Evolutionary conservation across 2,888 invertebrate genomes (phyloP).

Genomic region (Dicranocentrus wangi): DNA sequence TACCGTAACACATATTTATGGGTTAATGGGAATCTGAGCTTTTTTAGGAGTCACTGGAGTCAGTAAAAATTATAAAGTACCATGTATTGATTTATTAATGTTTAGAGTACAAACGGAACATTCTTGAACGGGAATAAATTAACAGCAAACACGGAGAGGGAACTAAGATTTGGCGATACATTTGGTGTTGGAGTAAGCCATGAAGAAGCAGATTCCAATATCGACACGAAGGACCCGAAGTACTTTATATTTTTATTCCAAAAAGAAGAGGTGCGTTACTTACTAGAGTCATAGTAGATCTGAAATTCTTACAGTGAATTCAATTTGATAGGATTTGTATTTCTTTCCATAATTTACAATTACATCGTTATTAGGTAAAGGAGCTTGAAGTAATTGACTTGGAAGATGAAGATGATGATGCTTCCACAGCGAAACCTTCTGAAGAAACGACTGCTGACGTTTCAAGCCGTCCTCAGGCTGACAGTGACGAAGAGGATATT

Average conservation of each 20-base stretch:
- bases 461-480: too few species aligned
- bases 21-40: too few species aligned
- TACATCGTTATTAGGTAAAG: too few species aligned
- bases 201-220: background rate
- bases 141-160: slow-evolving; percentile 32
- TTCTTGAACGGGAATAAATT: slow-evolving; percentile 56
- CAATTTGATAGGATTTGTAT: too few species aligned
- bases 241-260: slow-evolving; percentile 60
- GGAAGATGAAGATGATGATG: slow-evolving; percentile 14
- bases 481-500: slow-evolving; percentile 16
- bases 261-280: too few species aligned
- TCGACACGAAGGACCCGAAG: background rate
- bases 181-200: slow-evolving; percentile 64
- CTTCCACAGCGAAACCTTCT: background rate
- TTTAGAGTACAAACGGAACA: slow-evolving; percentile 69
- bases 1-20: slow-evolving; percentile 7
- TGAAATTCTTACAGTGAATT: too few species aligned
- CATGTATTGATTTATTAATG: background rate
- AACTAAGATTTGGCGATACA: slow-evolving; percentile 60
- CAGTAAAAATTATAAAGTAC: too few species aligned
- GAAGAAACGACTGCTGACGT: too few species aligned
- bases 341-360: too few species aligned
- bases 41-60: too few species aligned
- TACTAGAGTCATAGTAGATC: too few species aligned
- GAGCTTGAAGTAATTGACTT: slow-evolving; percentile 4